phyloP scores from a whole-genome alignment of 2,888 invertebrate species.

The Synanthedon myopaeformis region DNA sequence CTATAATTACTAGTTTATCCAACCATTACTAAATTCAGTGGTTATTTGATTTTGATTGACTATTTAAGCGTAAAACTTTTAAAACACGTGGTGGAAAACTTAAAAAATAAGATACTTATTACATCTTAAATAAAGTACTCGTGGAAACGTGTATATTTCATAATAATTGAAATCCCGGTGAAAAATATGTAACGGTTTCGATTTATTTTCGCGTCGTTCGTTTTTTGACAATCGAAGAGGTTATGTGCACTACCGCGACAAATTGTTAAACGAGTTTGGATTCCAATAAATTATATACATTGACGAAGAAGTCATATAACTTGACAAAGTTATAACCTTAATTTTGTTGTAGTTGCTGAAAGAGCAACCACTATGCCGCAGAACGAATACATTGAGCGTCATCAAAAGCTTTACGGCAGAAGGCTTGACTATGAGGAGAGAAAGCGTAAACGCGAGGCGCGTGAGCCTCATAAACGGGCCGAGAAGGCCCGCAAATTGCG shows the following conservation, averaged over 20 bases:
- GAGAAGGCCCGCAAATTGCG: constrained; percentile 91
- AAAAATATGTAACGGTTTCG: no score
- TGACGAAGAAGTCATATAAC: no score
- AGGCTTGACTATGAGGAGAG: constrained; percentile 98
- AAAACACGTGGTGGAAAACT: no score
- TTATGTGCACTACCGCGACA: neutral
- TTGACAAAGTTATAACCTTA: constrained; percentile 4
- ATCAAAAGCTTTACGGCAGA: constrained; percentile 95
- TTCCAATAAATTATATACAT: no score
- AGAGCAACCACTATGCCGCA: constrained; percentile 87
- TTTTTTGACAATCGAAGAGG: neutral
- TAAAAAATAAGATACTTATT: no score
- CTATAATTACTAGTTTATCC: neutral
- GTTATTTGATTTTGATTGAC: no score
- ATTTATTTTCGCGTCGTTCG: no score
- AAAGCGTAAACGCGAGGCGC: constrained; percentile 94
- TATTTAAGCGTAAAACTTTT: no score
- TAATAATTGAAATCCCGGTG: no score
- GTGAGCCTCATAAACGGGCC: constrained; percentile 91
- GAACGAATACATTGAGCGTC: constrained; percentile 99
- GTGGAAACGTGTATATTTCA: no score
- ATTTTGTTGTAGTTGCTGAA: constrained; percentile 69
- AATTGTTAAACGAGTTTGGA: no score
- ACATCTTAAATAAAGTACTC: no score
- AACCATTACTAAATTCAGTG: neutral